A percentile compares a stretch with the other conserved stretches of the same genome.
Conservation (phyloP, 1,140 invertebrate species). For the Drosophila punjabiensis region DNA sequence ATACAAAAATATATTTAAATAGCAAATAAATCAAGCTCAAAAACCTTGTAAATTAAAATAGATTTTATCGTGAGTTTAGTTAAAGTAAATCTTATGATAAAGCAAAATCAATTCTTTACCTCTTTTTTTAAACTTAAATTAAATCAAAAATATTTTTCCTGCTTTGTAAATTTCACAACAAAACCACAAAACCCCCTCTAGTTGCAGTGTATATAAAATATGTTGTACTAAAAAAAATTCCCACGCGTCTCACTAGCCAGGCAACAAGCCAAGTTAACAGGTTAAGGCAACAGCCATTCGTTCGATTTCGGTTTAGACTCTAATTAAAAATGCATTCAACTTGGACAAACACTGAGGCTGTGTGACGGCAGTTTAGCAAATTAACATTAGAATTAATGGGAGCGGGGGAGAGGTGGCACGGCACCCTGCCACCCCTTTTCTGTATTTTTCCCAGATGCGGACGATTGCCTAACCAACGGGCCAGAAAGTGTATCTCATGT, state of each 20-base stretch:
- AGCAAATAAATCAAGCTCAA: background rate
- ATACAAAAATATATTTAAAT: background rate
- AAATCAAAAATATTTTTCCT: background rate
- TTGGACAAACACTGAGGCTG: slow-evolving; percentile 36
- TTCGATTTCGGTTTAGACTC: slow-evolving; percentile 38
- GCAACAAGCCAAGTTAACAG: slow-evolving; percentile 39
- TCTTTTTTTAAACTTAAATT: background rate
- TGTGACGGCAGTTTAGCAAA: slow-evolving; percentile 37
- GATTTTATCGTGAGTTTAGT: background rate
- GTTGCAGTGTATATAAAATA: slow-evolving; percentile 17
- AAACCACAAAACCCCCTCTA: background rate
- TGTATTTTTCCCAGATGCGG: slow-evolving; percentile 45
- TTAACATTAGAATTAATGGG: slow-evolving; percentile 33
- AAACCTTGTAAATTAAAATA: background rate
- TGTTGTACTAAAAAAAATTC: slow-evolving; percentile 35
- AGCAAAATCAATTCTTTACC: background rate
- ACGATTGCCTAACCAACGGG: slow-evolving; percentile 66
- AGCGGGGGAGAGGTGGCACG: too few species aligned
- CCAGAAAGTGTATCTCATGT: slow-evolving; percentile 47
- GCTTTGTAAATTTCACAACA: background rate
- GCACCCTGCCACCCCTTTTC: slow-evolving; percentile 43
- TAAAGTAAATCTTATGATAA: background rate
- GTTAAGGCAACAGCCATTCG: slow-evolving; percentile 33
- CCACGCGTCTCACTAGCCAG: slow-evolving; percentile 32
- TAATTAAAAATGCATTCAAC: slow-evolving; percentile 70